phyloP scores from a whole-genome alignment of 2,113 vertebrate genomes.

The Prunella himalayana region DNA sequence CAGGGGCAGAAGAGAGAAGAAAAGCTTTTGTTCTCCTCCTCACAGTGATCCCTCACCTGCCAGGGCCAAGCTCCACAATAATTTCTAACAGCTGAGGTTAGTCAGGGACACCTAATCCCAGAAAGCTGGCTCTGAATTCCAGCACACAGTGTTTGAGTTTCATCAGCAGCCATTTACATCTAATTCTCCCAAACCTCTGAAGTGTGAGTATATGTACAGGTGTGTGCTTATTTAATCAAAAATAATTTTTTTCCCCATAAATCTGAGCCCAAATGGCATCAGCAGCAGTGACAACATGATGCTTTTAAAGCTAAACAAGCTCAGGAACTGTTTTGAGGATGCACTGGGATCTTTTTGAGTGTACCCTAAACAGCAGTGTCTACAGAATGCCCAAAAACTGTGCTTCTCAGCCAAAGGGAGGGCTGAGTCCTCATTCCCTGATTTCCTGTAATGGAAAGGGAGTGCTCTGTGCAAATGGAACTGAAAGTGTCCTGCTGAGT shows the following conservation, averaged over 20 bases:
- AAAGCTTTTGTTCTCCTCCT: slow-evolving; percentile 58
- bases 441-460: neutral
- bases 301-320: neutral
- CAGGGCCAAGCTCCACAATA: slow-evolving; percentile 33
- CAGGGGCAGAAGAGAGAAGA: slow-evolving; percentile 1
- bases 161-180: neutral
- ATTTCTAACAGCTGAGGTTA: slow-evolving; percentile 59
- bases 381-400: neutral
- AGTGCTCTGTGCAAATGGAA: neutral
- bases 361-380: rapidly evolving
- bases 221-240: neutral
- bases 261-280: neutral
- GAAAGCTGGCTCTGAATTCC: slow-evolving; percentile 45
- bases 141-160: neutral
- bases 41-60: slow-evolving; percentile 4
- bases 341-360: neutral
- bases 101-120: slow-evolving; percentile 17
- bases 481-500: neutral
- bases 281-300: neutral
- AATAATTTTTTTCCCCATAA: neutral
- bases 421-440: neutral
- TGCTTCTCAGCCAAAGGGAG: neutral
- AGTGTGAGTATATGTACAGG: neutral
- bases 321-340: neutral
- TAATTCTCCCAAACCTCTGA: neutral